Conservation (phyloP, 2,888 invertebrate genomes). For the Phaonia tiefii region DNA sequence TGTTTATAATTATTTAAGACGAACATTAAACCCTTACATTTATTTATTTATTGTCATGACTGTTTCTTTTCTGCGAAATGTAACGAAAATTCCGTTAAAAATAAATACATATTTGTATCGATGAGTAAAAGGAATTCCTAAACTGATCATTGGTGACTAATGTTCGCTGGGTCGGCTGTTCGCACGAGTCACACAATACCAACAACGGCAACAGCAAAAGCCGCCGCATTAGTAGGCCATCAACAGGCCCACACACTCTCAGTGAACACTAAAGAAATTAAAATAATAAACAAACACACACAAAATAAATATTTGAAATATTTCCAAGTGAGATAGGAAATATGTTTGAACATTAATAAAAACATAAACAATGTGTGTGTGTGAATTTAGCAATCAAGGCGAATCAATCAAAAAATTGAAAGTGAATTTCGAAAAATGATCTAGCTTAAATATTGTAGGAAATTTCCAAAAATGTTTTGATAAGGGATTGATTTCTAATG, state of each 20-base stretch:
- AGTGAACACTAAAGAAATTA: constrained; percentile 28
- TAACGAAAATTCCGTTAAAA: constrained; percentile 39
- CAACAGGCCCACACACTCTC: constrained; percentile 56
- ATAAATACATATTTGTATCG: constrained; percentile 12
- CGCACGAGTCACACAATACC: neutral
- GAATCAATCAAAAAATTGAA: constrained; percentile 24
- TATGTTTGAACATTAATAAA: neutral
- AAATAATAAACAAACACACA: constrained; percentile 32
- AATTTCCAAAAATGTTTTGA: no score
- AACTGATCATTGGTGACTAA: constrained; percentile 61
- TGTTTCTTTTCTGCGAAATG: constrained; percentile 23
- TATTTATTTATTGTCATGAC: neutral
- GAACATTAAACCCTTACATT: neutral
- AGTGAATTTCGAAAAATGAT: no score
- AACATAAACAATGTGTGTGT: neutral
- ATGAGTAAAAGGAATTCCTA: constrained; percentile 62
- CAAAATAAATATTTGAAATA: constrained; percentile 25
- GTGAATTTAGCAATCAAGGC: constrained; percentile 24
- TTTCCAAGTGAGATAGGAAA: neutral
- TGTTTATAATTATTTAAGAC: no score
- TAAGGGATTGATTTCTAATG: no score
- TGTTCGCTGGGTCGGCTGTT: constrained; percentile 5
- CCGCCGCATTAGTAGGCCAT: constrained; percentile 50
- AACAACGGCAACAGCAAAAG: neutral
- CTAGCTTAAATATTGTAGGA: no score